Evolutionary conservation across 2,888 invertebrate genomes (phyloP), one percentile per base, ranked within the genome.

Genomic region (Parasteatoda lunata): DNA sequence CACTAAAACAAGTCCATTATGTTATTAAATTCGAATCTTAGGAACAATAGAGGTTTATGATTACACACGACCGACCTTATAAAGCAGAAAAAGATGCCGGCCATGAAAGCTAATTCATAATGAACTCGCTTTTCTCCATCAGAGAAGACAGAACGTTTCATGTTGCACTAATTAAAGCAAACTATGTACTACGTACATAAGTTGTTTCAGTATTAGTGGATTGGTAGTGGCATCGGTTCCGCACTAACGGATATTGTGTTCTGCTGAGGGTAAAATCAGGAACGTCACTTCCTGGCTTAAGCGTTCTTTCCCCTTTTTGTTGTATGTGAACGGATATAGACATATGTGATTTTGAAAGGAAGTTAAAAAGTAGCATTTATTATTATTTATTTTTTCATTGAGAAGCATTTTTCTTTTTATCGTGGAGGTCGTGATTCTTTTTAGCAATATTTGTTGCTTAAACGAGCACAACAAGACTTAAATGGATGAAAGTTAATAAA

Each of bases 271-370:
- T 7, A 11, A 54, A 64, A 64, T 64, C 51, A 4, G 47, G 8
- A 9, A 59, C 78, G 78, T 71, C 78, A 71, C 51, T 80, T 80
- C 80, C 80, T 48, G 70, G 48, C 48, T 48, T 45, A 30, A 30
- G 30, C 30, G 30, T 30, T 30, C 54, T 11, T 30, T 76, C 47
- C 68, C 48, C 71, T 71, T 64, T 30, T 79, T 71, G 77, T 77
- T 59, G 48, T 71, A 47, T 70, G 65, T 5, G n/a, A 80, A 66
- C 80, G 80, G 80, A 80, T 80, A 72, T 54, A 69, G 69, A 45
- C 30, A 30, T 52, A 66, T 52, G 54, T 45, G 48, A 48, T 59
- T 8, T 11, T 45, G 47, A n/a, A 15, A 13, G 47, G 54, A 69
- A 47, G 72, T 72, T 64, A 15, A 51, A 30, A 80, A 72, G 72